These are phyloP conservation scores for Drosophila prosaltans DNA, from an alignment of 1,140 invertebrate genomes.

Conservation along the genomic window DNA sequence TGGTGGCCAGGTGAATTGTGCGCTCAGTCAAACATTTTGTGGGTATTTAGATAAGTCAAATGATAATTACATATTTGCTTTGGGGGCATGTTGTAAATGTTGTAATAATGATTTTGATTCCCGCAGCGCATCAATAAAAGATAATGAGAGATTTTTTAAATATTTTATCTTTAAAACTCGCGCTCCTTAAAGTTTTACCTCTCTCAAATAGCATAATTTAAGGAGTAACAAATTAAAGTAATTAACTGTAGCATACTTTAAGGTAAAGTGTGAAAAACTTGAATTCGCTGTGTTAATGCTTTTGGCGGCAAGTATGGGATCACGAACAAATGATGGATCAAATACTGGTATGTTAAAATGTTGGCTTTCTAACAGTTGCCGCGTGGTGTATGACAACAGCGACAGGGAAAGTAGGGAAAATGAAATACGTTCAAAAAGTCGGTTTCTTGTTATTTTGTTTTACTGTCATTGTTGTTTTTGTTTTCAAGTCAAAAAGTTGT, in stretches of 20 bases:
- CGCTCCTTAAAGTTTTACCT: no score
- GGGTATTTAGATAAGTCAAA: constrained; percentile 23
- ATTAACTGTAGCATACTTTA: background rate
- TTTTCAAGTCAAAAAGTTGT: background rate
- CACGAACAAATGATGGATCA: background rate
- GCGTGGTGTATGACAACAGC: no score
- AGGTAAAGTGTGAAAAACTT: background rate
- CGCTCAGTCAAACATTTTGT: constrained; percentile 8
- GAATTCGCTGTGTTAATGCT: background rate
- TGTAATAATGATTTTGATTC: constrained; percentile 3
- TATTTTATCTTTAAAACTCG: no score
- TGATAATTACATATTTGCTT: constrained; percentile 15
- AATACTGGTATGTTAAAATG: background rate
- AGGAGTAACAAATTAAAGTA: background rate
- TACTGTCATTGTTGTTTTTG: constrained; percentile 3
- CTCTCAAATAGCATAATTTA: background rate
- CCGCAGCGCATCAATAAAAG: background rate
- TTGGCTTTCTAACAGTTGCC: no score
- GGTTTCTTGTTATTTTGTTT: background rate
- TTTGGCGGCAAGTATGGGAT: background rate
- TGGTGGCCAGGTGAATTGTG: background rate
- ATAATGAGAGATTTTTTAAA: no score
- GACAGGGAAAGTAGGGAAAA: background rate
- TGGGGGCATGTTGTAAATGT: background rate
- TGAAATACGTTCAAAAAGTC: background rate